These are phyloP conservation scores for Hesperophylax magnus DNA, from an alignment of 1,140 invertebrate species.

Conservation along the genomic window DNA sequence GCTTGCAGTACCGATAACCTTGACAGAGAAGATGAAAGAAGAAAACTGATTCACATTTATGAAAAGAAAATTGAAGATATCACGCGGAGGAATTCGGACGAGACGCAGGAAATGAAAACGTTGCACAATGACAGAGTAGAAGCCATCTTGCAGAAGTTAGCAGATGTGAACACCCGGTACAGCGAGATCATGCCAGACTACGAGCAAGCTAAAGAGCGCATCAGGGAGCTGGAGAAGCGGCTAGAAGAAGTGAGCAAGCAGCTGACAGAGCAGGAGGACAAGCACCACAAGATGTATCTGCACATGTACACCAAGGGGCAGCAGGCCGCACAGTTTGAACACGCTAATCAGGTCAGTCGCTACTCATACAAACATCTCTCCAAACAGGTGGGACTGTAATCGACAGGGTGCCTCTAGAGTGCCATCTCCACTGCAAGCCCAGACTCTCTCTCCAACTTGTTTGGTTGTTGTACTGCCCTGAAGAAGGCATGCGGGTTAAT, in stretches of 20 bases:
- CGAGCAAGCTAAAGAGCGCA: conserved; percentile 77
- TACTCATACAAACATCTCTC: too few species aligned
- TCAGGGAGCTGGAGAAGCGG: conserved; percentile 77
- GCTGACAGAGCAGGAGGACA: conserved; percentile 80
- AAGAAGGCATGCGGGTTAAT: too few species aligned
- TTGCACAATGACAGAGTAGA: conserved; percentile 86
- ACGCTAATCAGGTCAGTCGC: conserved; percentile 72
- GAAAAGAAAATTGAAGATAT: conserved; percentile 82
- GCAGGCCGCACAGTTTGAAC: conserved; percentile 81
- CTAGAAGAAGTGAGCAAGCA: conserved; percentile 78
- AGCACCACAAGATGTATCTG: conserved; percentile 83
- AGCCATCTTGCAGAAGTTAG: conserved; percentile 81
- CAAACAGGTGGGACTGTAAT: too few species aligned
- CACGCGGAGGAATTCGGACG: conserved; percentile 77
- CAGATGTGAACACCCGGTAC: conserved; percentile 83
- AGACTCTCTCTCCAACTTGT: too few species aligned
- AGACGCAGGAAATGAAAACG: conserved; percentile 80
- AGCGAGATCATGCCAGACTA: conserved; percentile 79
- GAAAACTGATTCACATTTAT: conserved; percentile 78
- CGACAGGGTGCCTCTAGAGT: too few species aligned
- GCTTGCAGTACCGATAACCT: conserved; percentile 67
- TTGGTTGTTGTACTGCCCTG: too few species aligned
- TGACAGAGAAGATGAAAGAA: conserved; percentile 75
- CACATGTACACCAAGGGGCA: conserved; percentile 88
- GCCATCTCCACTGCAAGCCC: too few species aligned